Conservation (phyloP, 2,888 invertebrate species). For the Gortyna flavago region DNA sequence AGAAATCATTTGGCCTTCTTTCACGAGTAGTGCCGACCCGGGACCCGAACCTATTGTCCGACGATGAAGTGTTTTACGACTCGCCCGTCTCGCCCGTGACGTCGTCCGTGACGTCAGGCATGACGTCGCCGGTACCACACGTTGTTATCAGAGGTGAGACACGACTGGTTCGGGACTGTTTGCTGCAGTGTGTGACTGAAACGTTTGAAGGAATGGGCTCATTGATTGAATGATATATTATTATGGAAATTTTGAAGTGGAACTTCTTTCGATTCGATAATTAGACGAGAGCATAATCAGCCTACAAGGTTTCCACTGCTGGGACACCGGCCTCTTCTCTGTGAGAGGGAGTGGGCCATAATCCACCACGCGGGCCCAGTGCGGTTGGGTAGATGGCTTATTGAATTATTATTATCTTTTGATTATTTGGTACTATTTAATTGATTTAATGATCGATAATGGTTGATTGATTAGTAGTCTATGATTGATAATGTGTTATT, state of each 20-base stretch:
- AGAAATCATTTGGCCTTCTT: constrained; percentile 29
- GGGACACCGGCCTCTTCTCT: too few species aligned
- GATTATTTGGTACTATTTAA: background rate
- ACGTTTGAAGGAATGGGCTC: background rate
- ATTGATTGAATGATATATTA: background rate
- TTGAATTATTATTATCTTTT: background rate
- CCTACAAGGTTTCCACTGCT: too few species aligned
- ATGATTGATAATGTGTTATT: background rate
- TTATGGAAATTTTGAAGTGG: background rate
- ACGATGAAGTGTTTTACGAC: constrained; percentile 86
- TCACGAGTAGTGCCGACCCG: constrained; percentile 56
- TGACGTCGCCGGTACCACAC: constrained; percentile 68
- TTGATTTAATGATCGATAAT: background rate
- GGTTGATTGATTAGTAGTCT: background rate
- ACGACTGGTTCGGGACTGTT: background rate
- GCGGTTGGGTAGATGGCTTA: background rate
- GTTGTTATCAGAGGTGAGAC: constrained; percentile 65
- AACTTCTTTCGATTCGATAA: background rate
- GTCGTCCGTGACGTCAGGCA: constrained; percentile 67
- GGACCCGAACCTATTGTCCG: constrained; percentile 81
- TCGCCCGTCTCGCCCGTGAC: constrained; percentile 75
- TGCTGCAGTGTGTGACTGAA: background rate
- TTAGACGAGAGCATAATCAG: too few species aligned
- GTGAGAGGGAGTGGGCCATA: too few species aligned
- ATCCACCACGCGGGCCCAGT: too few species aligned